Percentiles rank a stretch among this genome's conserved stretches.
Conservation (phyloP, 2,797 vertebrate genomes). For the Hemitrygon akajei region DNA sequence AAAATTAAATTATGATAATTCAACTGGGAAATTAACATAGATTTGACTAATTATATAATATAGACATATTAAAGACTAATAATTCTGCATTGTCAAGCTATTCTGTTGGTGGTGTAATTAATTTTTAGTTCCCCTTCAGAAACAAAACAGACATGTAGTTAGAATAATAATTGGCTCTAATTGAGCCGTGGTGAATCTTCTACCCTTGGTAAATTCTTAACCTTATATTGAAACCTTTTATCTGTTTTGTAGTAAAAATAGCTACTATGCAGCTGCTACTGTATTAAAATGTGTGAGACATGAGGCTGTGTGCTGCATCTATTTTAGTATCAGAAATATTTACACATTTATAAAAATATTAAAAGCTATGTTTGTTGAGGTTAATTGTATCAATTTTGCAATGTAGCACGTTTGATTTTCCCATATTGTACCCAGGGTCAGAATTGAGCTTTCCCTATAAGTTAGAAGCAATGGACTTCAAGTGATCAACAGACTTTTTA, state of each 20-base stretch:
- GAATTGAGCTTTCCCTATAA: background rate
- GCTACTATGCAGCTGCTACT: background rate
- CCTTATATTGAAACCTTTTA: background rate
- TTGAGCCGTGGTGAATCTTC: background rate
- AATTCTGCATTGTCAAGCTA: background rate
- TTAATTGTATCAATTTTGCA: background rate
- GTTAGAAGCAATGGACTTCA: background rate
- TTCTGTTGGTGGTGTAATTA: slow-evolving; percentile 22
- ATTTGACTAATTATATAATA: slow-evolving; percentile 20
- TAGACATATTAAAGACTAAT: slow-evolving; percentile 15
- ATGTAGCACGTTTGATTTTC: background rate
- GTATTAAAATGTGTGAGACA: too few species aligned
- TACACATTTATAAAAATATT: background rate
- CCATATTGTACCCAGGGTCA: background rate
- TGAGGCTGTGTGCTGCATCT: background rate
- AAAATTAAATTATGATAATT: slow-evolving; percentile 7
- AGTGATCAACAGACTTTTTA: background rate
- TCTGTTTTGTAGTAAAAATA: slow-evolving; percentile 31
- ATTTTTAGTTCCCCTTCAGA: slow-evolving; percentile 29
- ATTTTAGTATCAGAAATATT: background rate
- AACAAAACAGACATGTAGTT: slow-evolving; percentile 27
- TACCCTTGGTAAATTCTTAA: background rate
- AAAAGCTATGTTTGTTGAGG: background rate
- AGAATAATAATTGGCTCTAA: slow-evolving; percentile 20
- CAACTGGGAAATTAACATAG: slow-evolving; percentile 33